Conservation (phyloP, 92 coral and sea anemone genomes). For the Umimayanthus chanpuru region DNA sequence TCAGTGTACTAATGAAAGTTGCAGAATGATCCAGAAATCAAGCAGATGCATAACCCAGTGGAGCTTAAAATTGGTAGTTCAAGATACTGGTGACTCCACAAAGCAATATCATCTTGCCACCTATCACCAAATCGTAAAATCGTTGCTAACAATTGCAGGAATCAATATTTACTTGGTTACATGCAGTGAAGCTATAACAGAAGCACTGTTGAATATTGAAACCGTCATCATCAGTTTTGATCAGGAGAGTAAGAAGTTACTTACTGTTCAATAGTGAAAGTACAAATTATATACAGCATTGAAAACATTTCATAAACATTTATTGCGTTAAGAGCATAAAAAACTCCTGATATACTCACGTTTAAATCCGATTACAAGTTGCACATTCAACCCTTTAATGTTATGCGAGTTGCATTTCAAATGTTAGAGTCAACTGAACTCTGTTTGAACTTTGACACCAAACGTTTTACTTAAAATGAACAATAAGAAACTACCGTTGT, state of each 20-base stretch:
- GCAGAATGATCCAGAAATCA: slow-evolving; percentile 15
- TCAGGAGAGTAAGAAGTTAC: slow-evolving; percentile 18
- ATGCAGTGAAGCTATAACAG: slow-evolving; percentile 20
- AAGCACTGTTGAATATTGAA: slow-evolving; percentile 5
- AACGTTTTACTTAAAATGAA: background rate
- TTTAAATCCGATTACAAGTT: too few relatives aligned
- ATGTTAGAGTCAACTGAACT: too few relatives aligned
- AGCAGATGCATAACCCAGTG: slow-evolving; percentile 14
- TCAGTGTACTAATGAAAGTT: background rate
- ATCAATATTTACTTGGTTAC: slow-evolving; percentile 17
- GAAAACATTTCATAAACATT: too few relatives aligned
- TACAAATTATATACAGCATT: background rate
- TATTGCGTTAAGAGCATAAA: too few relatives aligned
- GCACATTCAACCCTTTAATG: too few relatives aligned
- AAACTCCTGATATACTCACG: too few relatives aligned
- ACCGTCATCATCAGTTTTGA: slow-evolving; percentile 21
- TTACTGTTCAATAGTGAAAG: slow-evolving; percentile 8
- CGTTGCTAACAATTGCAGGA: slow-evolving; percentile 23
- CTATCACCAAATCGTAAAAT: slow-evolving; percentile 6
- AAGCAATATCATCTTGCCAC: slow-evolving; percentile 4
- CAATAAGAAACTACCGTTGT: background rate
- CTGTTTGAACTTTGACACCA: too few relatives aligned
- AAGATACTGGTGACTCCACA: slow-evolving; percentile 21
- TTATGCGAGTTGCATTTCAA: too few relatives aligned
- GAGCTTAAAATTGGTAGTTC: slow-evolving; percentile 15